Conservation (phyloP, 2,888 invertebrate species). For the Oithona nana region DNA sequence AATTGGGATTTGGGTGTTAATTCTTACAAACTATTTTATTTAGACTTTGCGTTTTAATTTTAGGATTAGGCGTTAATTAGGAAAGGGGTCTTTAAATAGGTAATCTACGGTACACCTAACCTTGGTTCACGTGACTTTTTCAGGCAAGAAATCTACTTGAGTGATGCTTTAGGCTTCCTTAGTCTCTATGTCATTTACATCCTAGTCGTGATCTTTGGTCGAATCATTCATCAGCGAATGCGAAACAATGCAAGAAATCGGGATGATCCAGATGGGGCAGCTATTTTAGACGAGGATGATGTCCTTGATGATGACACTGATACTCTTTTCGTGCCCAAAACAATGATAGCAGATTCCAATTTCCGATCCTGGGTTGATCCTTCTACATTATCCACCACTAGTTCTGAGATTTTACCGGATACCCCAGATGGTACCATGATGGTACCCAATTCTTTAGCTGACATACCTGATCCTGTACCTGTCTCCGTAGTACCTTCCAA, state of each 20-base stretch:
- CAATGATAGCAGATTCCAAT: not conserved
- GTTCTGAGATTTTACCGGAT: not conserved
- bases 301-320: not conserved
- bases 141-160: not conserved
- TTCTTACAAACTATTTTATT: too few species aligned
- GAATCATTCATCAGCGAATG: conserved; percentile 21
- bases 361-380: not conserved
- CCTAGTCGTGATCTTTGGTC: conserved; percentile 31
- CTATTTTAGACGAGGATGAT: not conserved
- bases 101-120: too few species aligned
- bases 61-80: too few species aligned
- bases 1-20: too few species aligned
- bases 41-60: too few species aligned
- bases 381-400: too few species aligned
- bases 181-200: conserved; percentile 32
- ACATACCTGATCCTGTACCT: not conserved
- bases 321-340: not conserved
- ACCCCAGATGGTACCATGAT: not conserved
- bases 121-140: too few species aligned
- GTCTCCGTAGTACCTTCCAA: not conserved
- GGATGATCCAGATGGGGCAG: not conserved
- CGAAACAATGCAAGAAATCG: conserved; percentile 6
- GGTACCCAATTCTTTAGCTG: not conserved
- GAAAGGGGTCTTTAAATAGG: too few species aligned
- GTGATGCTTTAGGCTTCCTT: conserved; percentile 27